phyloP scores from a whole-genome alignment of 2,888 invertebrate genomes.

The Dromius quadrimaculatus region DNA sequence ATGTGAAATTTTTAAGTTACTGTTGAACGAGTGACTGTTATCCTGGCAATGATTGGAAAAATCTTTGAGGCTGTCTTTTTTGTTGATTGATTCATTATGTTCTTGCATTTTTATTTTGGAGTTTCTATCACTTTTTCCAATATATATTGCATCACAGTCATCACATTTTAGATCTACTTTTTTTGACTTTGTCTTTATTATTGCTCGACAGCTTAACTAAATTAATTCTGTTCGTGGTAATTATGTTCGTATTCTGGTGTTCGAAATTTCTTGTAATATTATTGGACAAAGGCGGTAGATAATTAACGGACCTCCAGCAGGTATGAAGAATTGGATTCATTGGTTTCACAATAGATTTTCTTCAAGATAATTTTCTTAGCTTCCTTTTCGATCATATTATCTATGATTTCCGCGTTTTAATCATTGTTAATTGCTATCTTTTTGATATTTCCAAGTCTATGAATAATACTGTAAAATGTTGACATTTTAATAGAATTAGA shows the following conservation, averaged over 20 bases:
- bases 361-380: background rate
- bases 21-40: no score
- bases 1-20: no score
- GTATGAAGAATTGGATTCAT: background rate
- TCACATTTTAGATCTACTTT: no score
- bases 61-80: no score
- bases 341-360: constrained; percentile 18
- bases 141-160: no score
- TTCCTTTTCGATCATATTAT: constrained; percentile 26
- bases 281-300: background rate
- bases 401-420: constrained; percentile 31
- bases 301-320: constrained; percentile 11
- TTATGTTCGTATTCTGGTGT: background rate
- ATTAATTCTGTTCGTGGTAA: constrained; percentile 10
- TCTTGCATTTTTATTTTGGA: no score
- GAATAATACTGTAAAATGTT: constrained; percentile 3
- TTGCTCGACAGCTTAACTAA: constrained; percentile 2
- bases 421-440: constrained; percentile 35
- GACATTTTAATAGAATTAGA: constrained; percentile 24
- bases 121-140: no score
- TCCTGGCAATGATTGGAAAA: no score
- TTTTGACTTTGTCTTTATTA: constrained; percentile 12
- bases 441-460: constrained; percentile 20
- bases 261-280: background rate
- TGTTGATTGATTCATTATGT: no score